Evolutionary conservation across 2,797 vertebrate species (phyloP).

Genomic region (Lepilemur septentrionalis): DNA sequence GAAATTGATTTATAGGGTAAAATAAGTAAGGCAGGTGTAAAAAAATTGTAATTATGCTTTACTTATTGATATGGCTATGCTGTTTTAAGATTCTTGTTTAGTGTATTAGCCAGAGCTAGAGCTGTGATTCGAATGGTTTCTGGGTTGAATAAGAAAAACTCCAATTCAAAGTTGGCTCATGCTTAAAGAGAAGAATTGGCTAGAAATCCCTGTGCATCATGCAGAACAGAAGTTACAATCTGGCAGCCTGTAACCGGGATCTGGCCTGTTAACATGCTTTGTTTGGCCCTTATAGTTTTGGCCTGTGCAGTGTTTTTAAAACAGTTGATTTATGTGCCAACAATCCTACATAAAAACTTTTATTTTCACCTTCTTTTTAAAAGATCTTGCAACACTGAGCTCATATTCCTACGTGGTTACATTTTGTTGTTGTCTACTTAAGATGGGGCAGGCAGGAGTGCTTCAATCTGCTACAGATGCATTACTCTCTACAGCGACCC

Average conservation of each 20-base stretch:
- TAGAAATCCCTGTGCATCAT: background rate
- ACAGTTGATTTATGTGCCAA: constrained; percentile 32
- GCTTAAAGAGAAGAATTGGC: constrained; percentile 23
- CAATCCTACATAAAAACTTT: constrained; percentile 6
- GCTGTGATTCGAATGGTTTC: constrained; percentile 47
- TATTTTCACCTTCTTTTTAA: background rate
- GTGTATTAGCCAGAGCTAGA: background rate
- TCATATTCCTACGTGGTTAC: background rate
- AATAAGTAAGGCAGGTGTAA: background rate
- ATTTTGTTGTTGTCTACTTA: background rate
- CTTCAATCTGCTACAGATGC: background rate
- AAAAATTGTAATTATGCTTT: background rate
- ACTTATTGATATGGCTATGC: background rate
- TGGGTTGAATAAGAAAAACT: constrained; percentile 54
- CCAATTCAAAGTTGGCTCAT: constrained; percentile 40
- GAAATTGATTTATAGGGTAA: background rate
- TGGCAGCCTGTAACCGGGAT: background rate
- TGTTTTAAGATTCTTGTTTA: constrained; percentile 32
- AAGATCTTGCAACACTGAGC: background rate
- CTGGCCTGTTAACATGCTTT: background rate
- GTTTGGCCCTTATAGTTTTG: constrained; percentile 19
- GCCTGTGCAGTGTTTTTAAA: constrained; percentile 49
- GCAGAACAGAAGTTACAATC: constrained; percentile 7
- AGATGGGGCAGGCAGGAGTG: background rate
- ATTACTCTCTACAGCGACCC: background rate